Conservation (phyloP, 2,888 invertebrate genomes). For the Girardia tigrina region DNA sequence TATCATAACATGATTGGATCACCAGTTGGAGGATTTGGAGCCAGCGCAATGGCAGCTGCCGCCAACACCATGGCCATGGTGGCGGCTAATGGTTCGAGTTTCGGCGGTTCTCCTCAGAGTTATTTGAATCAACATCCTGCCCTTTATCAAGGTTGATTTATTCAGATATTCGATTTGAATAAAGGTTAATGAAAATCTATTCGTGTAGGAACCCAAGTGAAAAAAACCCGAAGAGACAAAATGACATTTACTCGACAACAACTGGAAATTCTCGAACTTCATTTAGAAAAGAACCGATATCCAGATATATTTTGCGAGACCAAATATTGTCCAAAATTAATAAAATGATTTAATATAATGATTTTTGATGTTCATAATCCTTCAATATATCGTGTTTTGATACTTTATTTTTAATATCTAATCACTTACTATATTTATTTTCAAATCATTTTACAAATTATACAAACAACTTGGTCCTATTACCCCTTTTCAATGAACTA, state of each 20-base stretch:
- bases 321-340: constrained; percentile 94
- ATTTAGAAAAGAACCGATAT: constrained; percentile 87
- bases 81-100: neutral
- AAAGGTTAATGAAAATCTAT: neutral
- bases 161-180: neutral
- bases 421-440: too few species aligned
- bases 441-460: too few species aligned
- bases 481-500: too few species aligned
- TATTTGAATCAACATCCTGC: constrained; percentile 19
- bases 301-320: constrained; percentile 89
- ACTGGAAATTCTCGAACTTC: constrained; percentile 76
- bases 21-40: neutral
- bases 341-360: too few species aligned
- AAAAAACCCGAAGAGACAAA: constrained; percentile 80
- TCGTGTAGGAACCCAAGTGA: neutral
- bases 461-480: too few species aligned
- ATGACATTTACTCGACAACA: constrained; percentile 94
- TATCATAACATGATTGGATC: constrained; percentile 2
- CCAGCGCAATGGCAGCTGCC: constrained; percentile 2
- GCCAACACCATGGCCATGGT: constrained; percentile 23
- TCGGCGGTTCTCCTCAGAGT: constrained; percentile 18
- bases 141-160: neutral
- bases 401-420: too few species aligned
- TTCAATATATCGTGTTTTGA: too few species aligned
- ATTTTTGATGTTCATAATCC: too few species aligned